Evolutionary conservation across 2,113 vertebrate genomes (phyloP).

Genomic region (Chrysemys picta): DNA sequence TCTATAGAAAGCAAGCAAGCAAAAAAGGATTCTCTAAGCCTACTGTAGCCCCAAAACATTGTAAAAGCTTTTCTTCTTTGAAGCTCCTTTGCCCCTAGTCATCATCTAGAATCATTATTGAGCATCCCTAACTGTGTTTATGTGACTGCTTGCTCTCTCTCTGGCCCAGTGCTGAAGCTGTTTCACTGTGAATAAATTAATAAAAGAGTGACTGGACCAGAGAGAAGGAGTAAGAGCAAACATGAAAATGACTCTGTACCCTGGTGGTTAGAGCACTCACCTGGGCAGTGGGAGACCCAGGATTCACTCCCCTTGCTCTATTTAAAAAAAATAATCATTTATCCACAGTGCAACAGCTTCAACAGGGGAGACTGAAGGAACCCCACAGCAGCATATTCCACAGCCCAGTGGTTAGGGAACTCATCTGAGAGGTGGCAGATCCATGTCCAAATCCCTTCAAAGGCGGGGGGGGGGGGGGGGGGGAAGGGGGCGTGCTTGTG

Average conservation of each 20-base stretch:
- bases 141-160: neutral
- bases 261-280: too few species aligned
- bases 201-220: neutral
- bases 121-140: neutral
- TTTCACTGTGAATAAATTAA: too few species aligned
- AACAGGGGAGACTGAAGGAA: neutral
- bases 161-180: neutral
- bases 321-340: neutral
- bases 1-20: neutral
- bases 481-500: neutral
- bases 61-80: neutral
- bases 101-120: neutral
- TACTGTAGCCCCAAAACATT: neutral
- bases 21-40: neutral
- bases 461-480: accelerated
- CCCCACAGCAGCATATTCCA: neutral
- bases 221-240: too few species aligned
- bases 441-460: neutral
- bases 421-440: neutral
- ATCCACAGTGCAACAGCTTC: neutral
- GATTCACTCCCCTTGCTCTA: neutral
- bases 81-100: neutral
- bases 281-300: too few species aligned
- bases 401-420: neutral
- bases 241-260: too few species aligned